Base-by-base conservation (phyloP, 2,797 vertebrate genomes). In the Crossoptilon crossoptilon region DNA sequence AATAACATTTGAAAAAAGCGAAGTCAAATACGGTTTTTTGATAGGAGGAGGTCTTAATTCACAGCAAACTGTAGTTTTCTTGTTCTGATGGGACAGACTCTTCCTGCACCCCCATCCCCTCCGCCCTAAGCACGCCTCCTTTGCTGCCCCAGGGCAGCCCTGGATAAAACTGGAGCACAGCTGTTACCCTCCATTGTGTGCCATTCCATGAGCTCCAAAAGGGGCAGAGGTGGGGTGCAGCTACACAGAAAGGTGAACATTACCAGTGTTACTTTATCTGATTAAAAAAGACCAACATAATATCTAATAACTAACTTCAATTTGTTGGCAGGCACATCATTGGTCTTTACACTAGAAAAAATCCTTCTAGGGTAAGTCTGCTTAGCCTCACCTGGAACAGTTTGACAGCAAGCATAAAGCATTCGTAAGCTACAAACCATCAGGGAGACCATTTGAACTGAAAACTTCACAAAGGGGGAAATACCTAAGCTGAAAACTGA, bases 51-150 rank as follows among this genome's bases (percentile, higher is more conserved):
- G 37, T 13, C 58, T 71, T 22, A 26, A 70, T 71, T 68, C 11
- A 9, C 5, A 19, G 33, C n/a, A 43, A 51, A 41, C 21, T 59
- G 31, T 4, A 22, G 24, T n/a, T 23, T 35, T 46, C 55, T 53
- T 71, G 6, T 17, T 83, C 60, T 55, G 53, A 69, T 24, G 33
- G 31, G 39, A 15, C 33, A 69, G 35, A 17, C 26, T 60, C 18
- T 14, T 43, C 23, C 23, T 31, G 33, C 1, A 14, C 13, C 51
- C 4, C 2, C 51, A 4, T 10, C 11, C 14, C 27, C 5, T 4
- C 49, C n/a, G 9, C 10, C 48, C 53, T 16, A 9, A 23, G 17
- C 8, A 41, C 19, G 27, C 18, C n/a, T 41, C 14, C 41, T 15
- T 35, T 62, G 3, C 51, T 21, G 11, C 5, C 23, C 31, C 10